Conservation (phyloP, 2,113 vertebrate species). For the Antigone vipio region DNA sequence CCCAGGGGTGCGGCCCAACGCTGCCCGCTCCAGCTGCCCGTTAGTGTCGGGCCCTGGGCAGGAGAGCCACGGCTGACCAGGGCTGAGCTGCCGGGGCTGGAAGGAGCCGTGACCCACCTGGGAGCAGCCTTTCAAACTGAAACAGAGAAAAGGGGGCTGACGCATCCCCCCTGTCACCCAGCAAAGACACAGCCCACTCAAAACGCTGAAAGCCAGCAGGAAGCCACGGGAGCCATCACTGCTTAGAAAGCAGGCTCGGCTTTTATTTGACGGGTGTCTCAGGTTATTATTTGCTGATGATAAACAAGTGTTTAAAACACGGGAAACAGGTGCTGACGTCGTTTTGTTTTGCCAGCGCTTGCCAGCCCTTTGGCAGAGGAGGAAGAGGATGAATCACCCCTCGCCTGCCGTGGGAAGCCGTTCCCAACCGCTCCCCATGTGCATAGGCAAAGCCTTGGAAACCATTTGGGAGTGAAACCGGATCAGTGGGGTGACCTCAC, state of each 20-base stretch:
- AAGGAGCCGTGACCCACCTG: accelerated
- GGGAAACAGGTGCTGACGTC: constrained; percentile 19
- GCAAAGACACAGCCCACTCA: accelerated
- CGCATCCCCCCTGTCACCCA: not conserved
- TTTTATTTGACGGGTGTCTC: not conserved
- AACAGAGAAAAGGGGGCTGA: not conserved
- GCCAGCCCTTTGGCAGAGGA: constrained; percentile 31
- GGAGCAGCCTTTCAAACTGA: not conserved
- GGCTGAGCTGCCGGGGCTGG: not conserved
- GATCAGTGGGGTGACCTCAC: not conserved
- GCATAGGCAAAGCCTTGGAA: constrained; percentile 1
- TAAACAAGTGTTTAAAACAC: not conserved
- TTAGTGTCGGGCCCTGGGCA: not conserved
- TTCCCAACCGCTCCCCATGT: not conserved
- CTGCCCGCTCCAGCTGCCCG: not conserved
- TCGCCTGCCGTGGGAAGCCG: not conserved
- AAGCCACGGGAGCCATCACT: not conserved
- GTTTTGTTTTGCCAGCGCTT: constrained; percentile 30
- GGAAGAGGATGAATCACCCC: constrained; percentile 41
- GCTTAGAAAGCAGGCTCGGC: constrained; percentile 4
- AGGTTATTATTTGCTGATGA: constrained; percentile 7
- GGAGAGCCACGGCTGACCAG: accelerated
- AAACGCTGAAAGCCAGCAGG: not conserved
- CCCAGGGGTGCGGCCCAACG: not conserved
- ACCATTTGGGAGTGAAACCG: not conserved